These are phyloP conservation scores for Drepanosiphum platanoidis DNA, from an alignment of 2,888 invertebrate genomes.

Conservation along the genomic window DNA sequence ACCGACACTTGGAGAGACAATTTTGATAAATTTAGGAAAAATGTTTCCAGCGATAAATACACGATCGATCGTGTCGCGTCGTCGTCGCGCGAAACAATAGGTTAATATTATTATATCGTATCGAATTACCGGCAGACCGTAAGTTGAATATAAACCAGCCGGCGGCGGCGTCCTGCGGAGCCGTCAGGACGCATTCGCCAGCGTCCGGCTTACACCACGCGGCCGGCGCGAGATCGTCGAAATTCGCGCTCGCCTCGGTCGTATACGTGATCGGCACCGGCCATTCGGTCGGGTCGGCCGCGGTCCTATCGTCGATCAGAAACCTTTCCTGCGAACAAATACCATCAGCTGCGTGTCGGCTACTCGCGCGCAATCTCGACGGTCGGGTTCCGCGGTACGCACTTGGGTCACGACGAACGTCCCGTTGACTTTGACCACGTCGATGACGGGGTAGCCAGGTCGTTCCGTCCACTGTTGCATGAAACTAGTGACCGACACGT, in stretches of 20 bases:
- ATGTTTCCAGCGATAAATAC: too few relatives aligned
- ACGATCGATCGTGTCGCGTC: too few relatives aligned
- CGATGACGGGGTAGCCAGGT: slow-evolving; percentile 76
- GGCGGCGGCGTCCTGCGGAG: slow-evolving; percentile 66
- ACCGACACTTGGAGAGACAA: too few relatives aligned
- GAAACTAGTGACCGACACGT: slow-evolving; percentile 69
- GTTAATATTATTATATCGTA: background rate
- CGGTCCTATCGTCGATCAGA: slow-evolving; percentile 22
- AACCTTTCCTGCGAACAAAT: slow-evolving; percentile 24
- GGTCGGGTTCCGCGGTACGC: background rate
- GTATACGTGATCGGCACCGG: slow-evolving; percentile 73
- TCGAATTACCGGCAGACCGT: slow-evolving; percentile 70
- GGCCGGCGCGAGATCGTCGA: slow-evolving; percentile 55
- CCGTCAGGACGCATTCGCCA: slow-evolving; percentile 65
- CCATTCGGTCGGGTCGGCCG: slow-evolving; percentile 68
- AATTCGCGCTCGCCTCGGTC: slow-evolving; percentile 65
- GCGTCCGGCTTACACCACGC: slow-evolving; percentile 64
- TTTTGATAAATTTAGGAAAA: too few relatives aligned
- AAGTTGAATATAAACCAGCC: slow-evolving; percentile 75
- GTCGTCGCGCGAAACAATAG: too few relatives aligned
- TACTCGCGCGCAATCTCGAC: background rate
- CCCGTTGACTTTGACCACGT: slow-evolving; percentile 69
- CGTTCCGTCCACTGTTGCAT: slow-evolving; percentile 81
- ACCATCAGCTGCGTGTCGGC: background rate
- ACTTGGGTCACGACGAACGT: slow-evolving; percentile 70